Percentiles rank a stretch among this genome's conserved stretches.
These are phyloP conservation scores for Microcebus griseorufus DNA, from an alignment of 2,113 vertebrate species.

Conservation along the genomic window DNA sequence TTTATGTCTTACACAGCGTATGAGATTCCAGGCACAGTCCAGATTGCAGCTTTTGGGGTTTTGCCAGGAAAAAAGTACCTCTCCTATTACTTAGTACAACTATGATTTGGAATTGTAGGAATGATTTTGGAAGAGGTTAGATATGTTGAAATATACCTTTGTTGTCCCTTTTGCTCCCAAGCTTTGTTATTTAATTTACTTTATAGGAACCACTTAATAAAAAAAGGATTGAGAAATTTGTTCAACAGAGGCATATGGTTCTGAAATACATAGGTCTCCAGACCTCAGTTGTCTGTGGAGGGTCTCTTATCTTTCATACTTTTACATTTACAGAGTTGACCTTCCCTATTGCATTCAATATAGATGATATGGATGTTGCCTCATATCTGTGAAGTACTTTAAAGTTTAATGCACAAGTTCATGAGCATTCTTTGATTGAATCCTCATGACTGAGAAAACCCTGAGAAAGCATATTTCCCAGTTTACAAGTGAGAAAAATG, in stretches of 20 bases:
- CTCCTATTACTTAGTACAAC: neutral
- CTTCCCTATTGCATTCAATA: neutral
- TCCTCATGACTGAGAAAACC: neutral
- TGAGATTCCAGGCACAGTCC: neutral
- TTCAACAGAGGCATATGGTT: neutral
- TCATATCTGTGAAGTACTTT: neutral
- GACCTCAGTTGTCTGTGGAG: neutral
- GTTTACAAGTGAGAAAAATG: neutral
- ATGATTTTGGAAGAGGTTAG: neutral
- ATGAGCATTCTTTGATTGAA: neutral
- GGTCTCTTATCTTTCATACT: neutral
- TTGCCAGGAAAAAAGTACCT: neutral
- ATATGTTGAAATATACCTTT: neutral
- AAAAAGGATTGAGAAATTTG: neutral
- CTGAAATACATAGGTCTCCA: neutral
- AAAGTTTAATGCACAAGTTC: neutral
- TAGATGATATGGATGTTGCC: neutral
- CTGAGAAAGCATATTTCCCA: neutral
- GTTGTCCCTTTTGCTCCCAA: neutral
- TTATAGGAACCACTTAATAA: neutral
- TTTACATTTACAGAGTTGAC: neutral
- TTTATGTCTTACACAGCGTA: neutral
- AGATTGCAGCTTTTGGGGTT: neutral
- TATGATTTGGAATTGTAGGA: neutral
- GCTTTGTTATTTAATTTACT: neutral